Evolutionary conservation across 2,888 invertebrate species (phyloP), one percentile per base, ranked within the genome.

Genomic region (Chalcosyrphus nemorum): DNA sequence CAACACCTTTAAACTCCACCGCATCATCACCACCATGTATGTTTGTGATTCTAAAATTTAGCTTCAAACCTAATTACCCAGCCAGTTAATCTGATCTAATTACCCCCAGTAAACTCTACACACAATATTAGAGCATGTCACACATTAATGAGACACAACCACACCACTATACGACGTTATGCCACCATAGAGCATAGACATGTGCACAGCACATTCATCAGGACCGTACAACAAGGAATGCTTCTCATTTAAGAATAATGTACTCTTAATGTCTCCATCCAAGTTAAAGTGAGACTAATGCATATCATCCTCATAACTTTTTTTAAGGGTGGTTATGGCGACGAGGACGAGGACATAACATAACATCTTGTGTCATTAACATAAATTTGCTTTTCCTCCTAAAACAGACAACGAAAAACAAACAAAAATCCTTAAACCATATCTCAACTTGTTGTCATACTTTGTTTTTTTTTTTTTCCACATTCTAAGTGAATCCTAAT

Each of bases 71-170:
- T 54, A 70, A 77, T 78, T 78, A 78, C 57, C 32, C 47, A 71
- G 29, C 29, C 56, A 65, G 71, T 71, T 78, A 71, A 78, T 71
- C 70, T 35, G 61, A 78, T 78, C 56, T 76, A 68, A 61, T 76
- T 66, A 59, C 71, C 71, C 41, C 2, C 27, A 74, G 50, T 57
- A 56, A 74, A 65, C 65, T 74, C 65, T 45, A 61, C 65, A 61
- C 45, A 65, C 21, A 19, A 63, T 63, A 61, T 45, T 35, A 47
- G 54, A 38, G 50, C 61, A 63, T 71, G 45, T 35, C 43, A 29
- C 59, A 71, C 61, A 75, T 57, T 66, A 76, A 72, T 74, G 38
- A 72, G 70, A 54, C 27, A 11, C 19, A 54, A 38, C 54, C 45
- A 24, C 29, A 9, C 19, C 19, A 56, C 63, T 5, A 5, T n/a